Evolutionary conservation across 2,888 invertebrate species (phyloP), one percentile per base, ranked within the genome.

Genomic region (Archaeoteleia sp.): DNA sequence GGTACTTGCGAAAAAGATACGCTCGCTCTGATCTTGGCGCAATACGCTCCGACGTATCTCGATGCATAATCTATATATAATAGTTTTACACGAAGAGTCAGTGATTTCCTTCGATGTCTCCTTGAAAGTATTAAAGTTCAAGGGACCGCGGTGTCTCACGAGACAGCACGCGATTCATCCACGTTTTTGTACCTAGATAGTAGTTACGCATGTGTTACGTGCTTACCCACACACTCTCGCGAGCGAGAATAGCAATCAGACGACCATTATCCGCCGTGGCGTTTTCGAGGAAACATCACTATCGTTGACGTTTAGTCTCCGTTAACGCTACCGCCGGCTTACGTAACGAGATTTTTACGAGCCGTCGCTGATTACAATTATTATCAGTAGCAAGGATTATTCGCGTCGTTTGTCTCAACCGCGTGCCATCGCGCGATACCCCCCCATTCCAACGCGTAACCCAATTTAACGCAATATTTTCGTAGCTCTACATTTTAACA

Each of bases 361-460:
- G 63, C 66, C 29, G 37, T 37, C 68, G 71, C 69, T 75, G 74
- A 78, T 78, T 78, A 69, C 78, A 77, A 76, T 78, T 76, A 73
- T 71, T 76, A 74, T 70, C 73, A 62, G 62, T 73, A 14, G 25
- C 34, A 8, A 25, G 32, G 27, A 54, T 54, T 43, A 42, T 20
- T 43, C 43, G 39, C 30, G 29, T 15, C 20, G 29, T 23, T 20
- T 43, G 29, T 25, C 32, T 54, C 58, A 43, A 55, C 62, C 39
- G 57, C 46, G 67, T 55, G 61, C 39, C 49, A 46, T 62, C 62
- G 49, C 60, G 65, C 60, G 67, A 62, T 60, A 40, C 1, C 4
- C 37, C 17, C 17, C n/a, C n/a, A n/a, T n/a, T n/a, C n/a, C n/a
- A n/a, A n/a, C n/a, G n/a, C n/a, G n/a, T n/a, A n/a, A n/a, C n/a